Percentiles rank a stretch among this genome's conserved stretches.
Evolutionary conservation across 2,888 invertebrate genomes (phyloP).

Genomic region (Mythimna vitellina): DNA sequence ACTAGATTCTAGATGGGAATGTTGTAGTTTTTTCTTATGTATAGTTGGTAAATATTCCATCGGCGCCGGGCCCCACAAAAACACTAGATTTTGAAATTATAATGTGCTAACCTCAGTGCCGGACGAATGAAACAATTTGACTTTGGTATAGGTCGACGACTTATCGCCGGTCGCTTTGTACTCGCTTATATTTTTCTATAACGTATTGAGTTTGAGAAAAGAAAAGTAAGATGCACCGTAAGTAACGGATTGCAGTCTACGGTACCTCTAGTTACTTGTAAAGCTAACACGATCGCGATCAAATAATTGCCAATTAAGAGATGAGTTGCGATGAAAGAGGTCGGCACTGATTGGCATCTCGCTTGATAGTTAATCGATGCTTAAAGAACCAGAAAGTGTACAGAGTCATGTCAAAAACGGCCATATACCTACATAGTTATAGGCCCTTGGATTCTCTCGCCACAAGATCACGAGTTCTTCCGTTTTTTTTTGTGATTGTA

Average conservation of each 20-base stretch:
- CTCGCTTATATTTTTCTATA: conserved; percentile 17
- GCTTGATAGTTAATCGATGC: not conserved
- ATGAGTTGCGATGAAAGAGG: not conserved
- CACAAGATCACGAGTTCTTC: too few relatives aligned
- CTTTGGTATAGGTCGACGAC: conserved; percentile 64
- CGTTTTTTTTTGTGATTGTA: too few relatives aligned
- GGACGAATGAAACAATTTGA: conserved; percentile 49
- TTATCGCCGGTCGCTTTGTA: conserved; percentile 33
- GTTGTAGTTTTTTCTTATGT: conserved; percentile 45
- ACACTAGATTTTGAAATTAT: conserved; percentile 79
- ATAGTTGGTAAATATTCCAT: conserved; percentile 64
- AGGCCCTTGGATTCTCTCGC: too few relatives aligned
- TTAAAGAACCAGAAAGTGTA: not conserved
- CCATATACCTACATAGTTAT: too few relatives aligned
- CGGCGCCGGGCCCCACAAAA: conserved; percentile 71
- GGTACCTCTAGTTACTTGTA: conserved; percentile 27
- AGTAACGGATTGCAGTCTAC: conserved; percentile 41
- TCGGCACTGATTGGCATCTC: not conserved
- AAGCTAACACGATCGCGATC: conserved; percentile 20
- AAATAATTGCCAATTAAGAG: conserved; percentile 29
- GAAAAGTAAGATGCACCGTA: conserved; percentile 37
- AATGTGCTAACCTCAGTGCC: conserved; percentile 62
- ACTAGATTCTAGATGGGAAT: conserved; percentile 56
- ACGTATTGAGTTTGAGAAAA: conserved; percentile 39
- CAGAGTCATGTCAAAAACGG: not conserved